phyloP scores from a whole-genome alignment of 1,140 invertebrate genomes.

The Drosophila lini region DNA sequence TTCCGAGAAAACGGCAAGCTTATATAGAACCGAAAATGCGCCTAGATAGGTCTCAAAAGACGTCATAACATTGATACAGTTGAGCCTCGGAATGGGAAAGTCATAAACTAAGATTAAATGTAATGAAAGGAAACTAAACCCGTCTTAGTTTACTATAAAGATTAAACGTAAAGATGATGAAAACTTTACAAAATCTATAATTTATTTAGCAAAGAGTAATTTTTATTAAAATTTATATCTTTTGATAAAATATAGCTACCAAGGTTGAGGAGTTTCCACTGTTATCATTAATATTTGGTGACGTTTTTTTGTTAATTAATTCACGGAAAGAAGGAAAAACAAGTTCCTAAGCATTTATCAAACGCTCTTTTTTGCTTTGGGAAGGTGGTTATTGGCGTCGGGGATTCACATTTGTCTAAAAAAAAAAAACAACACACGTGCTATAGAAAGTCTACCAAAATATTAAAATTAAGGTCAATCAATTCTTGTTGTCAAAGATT shows the following conservation, averaged over 20 bases:
- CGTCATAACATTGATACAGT: constrained; percentile 16
- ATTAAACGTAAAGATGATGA: neutral
- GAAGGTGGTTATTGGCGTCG: neutral
- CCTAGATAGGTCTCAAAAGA: constrained; percentile 6
- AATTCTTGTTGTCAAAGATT: neutral
- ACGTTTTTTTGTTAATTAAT: constrained; percentile 33
- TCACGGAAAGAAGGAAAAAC: constrained; percentile 11
- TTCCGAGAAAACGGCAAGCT: constrained; percentile 20
- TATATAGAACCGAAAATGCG: constrained; percentile 32
- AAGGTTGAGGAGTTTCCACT: neutral
- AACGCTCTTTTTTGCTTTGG: neutral
- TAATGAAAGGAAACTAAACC: neutral
- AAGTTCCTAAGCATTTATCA: constrained; percentile 33
- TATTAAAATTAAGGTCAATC: constrained; percentile 20
- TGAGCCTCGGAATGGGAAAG: neutral
- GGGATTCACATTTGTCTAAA: constrained; percentile 24
- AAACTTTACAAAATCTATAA: neutral
- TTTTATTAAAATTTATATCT: neutral
- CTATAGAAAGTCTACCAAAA: neutral
- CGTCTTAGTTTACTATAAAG: neutral
- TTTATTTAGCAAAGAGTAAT: neutral
- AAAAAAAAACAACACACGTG: constrained; percentile 13
- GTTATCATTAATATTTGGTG: constrained; percentile 9
- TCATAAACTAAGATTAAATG: neutral
- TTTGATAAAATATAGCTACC: neutral